A percentile compares a stretch with the other conserved stretches of the same genome.
Conservation (phyloP, 2,797 vertebrate genomes). For the Hylomyscus alleni region DNA sequence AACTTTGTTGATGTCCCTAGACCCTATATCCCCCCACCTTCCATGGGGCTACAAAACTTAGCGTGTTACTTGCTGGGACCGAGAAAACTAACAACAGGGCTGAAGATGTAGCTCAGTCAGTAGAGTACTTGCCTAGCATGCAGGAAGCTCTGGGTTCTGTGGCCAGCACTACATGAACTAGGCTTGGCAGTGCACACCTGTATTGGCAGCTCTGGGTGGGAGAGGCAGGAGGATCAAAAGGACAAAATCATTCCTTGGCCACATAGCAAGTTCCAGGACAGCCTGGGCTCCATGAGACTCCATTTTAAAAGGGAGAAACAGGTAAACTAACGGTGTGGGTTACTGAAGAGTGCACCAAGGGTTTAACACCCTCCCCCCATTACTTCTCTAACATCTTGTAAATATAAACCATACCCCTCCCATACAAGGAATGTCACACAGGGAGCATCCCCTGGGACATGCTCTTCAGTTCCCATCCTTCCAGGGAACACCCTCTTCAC, state of each 20-base stretch:
- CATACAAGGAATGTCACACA: neutral
- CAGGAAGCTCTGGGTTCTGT: neutral
- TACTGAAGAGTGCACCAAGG: accelerated
- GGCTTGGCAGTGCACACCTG: too few species aligned
- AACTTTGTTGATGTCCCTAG: neutral
- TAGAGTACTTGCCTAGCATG: accelerated
- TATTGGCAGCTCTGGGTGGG: neutral
- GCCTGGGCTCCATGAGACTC: neutral
- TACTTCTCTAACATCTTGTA: neutral
- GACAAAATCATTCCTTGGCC: neutral
- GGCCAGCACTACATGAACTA: neutral
- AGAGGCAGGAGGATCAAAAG: neutral
- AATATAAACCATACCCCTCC: neutral
- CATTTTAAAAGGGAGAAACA: neutral
- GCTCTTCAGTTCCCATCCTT: neutral
- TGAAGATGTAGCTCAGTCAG: neutral
- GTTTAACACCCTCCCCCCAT: neutral
- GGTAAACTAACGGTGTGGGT: neutral
- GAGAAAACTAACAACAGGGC: neutral
- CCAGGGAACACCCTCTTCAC: too few species aligned
- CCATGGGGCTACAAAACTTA: neutral
- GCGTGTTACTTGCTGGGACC: neutral
- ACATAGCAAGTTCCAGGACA: neutral
- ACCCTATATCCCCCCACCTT: neutral
- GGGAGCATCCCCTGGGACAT: accelerated